A percentile compares a stretch with the other conserved stretches of the same genome.
These are phyloP conservation scores for Tigriopus californicus DNA, from an alignment of 2,888 invertebrate genomes.

Conservation along the genomic window DNA sequence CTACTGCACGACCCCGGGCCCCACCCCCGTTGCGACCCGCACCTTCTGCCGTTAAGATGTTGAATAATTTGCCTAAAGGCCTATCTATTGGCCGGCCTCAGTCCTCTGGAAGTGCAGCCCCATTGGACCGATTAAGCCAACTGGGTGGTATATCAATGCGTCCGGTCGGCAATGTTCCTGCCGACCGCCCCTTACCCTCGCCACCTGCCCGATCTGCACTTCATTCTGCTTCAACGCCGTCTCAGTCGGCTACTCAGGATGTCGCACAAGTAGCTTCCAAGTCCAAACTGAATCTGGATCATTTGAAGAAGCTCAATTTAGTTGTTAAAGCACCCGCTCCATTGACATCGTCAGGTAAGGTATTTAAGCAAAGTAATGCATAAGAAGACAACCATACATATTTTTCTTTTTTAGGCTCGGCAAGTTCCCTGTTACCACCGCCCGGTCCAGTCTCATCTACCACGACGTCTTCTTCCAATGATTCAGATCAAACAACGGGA, in stretches of 20 bases:
- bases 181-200: neutral
- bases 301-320: neutral
- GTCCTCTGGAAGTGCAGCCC: neutral
- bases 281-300: neutral
- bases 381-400: too few relatives aligned
- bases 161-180: neutral
- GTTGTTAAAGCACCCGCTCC: neutral
- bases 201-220: neutral
- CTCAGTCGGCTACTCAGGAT: neutral
- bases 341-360: too few relatives aligned
- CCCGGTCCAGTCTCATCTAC: neutral
- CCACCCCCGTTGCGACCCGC: too few relatives aligned
- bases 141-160: neutral
- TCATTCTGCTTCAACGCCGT: neutral
- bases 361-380: too few relatives aligned
- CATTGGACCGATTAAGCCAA: neutral
- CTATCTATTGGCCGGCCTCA: neutral
- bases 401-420: too few relatives aligned
- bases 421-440: neutral
- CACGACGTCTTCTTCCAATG: neutral
- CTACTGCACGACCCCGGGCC: neutral
- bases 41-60: too few relatives aligned
- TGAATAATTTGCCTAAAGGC: neutral
- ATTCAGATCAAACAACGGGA: neutral
- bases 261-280: neutral